Evolutionary conservation across 2,797 vertebrate genomes (phyloP).

Genomic region (Schizothorax lantsangensis): DNA sequence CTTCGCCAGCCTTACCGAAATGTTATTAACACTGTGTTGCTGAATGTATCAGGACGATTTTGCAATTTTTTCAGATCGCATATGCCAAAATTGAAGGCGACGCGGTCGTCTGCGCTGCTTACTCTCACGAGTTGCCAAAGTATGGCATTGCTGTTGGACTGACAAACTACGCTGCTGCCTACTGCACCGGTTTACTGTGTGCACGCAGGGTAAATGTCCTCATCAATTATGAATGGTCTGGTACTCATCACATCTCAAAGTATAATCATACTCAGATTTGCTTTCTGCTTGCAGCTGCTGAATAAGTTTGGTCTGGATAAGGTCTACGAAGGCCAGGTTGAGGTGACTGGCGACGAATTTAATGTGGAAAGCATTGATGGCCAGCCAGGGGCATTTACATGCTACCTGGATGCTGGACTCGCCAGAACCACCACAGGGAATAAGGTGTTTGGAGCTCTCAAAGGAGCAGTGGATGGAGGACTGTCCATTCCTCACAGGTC

Average conservation of each 20-base stretch:
- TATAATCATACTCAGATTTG: not conserved
- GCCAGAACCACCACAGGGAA: conserved; percentile 98
- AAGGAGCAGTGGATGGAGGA: conserved; percentile 96
- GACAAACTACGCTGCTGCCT: conserved; percentile 95
- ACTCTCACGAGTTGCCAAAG: conserved; percentile 92
- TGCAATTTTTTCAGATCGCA: conserved; percentile 82
- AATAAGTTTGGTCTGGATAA: conserved; percentile 96
- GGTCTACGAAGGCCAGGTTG: conserved; percentile 94
- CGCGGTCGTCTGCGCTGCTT: conserved; percentile 95
- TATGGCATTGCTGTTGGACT: conserved; percentile 90
- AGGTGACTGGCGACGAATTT: conserved; percentile 94
- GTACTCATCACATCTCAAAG: not conserved
- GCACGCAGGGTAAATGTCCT: conserved; percentile 87
- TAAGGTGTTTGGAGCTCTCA: conserved; percentile 97
- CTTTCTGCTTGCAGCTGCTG: conserved; percentile 81
- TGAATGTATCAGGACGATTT: not conserved
- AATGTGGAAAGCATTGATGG: conserved; percentile 97
- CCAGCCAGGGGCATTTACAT: conserved; percentile 93
- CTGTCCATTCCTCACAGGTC: conserved; percentile 98
- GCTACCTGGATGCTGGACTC: conserved; percentile 96
- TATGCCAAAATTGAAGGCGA: conserved; percentile 96
- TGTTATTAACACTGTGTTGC: not conserved
- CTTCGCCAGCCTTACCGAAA: not conserved
- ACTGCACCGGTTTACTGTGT: conserved; percentile 94
- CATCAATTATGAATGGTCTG: not conserved